These are phyloP conservation scores for Cetoscarus ocellatus DNA, from an alignment of 2,797 vertebrate species.

Conservation along the genomic window DNA sequence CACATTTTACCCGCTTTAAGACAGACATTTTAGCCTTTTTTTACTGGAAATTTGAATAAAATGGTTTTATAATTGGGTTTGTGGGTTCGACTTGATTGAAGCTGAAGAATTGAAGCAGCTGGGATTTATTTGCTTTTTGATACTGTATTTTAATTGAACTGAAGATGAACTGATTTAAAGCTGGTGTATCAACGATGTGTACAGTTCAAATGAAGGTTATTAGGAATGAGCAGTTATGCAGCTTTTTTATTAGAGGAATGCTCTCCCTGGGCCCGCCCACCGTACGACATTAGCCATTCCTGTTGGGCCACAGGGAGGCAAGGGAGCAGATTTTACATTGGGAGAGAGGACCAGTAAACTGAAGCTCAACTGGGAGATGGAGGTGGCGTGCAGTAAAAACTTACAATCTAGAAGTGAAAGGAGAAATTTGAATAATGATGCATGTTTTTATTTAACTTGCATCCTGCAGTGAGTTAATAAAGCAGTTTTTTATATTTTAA, in stretches of 20 bases:
- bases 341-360: constrained; percentile 53
- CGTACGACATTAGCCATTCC: constrained; percentile 54
- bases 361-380: constrained; percentile 51
- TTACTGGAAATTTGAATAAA: constrained; percentile 4
- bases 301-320: constrained; percentile 40
- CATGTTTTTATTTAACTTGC: constrained; percentile 18
- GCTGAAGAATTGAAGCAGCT: constrained; percentile 4
- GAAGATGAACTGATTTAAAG: constrained; percentile 52
- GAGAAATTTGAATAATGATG: constrained; percentile 10
- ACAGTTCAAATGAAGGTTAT: constrained; percentile 38
- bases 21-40: constrained; percentile 24
- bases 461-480: constrained; percentile 17
- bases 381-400: background rate
- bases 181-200: constrained; percentile 34
- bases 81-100: constrained; percentile 9
- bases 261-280: constrained; percentile 36
- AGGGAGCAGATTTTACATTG: constrained; percentile 46
- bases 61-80: background rate
- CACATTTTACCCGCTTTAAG: constrained; percentile 14
- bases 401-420: constrained; percentile 35
- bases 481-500: constrained; percentile 9
- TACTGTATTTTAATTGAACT: constrained; percentile 41
- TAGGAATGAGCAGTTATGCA: constrained; percentile 39
- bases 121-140: constrained; percentile 4
- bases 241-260: constrained; percentile 22